These are phyloP conservation scores for Netelia virgata DNA, from an alignment of 2,888 invertebrate genomes.

Conservation along the genomic window DNA sequence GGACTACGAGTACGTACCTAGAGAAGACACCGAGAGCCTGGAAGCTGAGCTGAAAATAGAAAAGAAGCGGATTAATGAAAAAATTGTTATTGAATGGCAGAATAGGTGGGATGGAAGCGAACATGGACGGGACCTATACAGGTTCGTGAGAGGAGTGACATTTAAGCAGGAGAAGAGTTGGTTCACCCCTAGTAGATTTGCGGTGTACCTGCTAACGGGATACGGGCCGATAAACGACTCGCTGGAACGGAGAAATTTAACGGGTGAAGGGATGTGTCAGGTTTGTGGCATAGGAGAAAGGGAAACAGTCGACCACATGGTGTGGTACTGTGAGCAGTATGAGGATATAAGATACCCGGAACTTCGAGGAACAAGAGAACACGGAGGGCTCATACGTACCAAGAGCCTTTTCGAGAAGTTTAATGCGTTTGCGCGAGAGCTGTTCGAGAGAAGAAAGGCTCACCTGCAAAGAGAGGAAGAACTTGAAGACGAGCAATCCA, in stretches of 20 bases:
- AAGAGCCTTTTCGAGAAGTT: background rate
- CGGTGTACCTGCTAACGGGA: background rate
- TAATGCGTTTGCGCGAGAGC: background rate
- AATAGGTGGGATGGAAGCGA: background rate
- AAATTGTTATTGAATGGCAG: background rate
- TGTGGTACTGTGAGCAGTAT: background rate
- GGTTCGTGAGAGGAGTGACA: background rate
- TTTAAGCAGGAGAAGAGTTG: background rate
- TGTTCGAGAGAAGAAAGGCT: background rate
- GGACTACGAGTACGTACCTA: background rate
- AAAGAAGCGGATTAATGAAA: background rate
- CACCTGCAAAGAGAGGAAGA: too few relatives aligned
- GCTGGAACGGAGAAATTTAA: background rate
- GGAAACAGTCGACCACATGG: constrained; percentile 4
- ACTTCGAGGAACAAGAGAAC: background rate
- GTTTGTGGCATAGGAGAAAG: background rate
- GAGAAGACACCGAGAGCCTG: background rate
- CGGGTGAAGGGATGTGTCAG: background rate
- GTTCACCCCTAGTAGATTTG: constrained; percentile 40
- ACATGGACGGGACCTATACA: constrained; percentile 4
- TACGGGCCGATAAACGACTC: constrained; percentile 8
- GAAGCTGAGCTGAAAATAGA: too few relatives aligned
- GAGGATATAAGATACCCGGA: background rate
- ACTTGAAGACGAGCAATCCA: too few relatives aligned
- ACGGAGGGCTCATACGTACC: background rate